These are phyloP conservation scores for Rugalucina vietnamica DNA, from an alignment of 2,888 invertebrate genomes.

Conservation along the genomic window DNA sequence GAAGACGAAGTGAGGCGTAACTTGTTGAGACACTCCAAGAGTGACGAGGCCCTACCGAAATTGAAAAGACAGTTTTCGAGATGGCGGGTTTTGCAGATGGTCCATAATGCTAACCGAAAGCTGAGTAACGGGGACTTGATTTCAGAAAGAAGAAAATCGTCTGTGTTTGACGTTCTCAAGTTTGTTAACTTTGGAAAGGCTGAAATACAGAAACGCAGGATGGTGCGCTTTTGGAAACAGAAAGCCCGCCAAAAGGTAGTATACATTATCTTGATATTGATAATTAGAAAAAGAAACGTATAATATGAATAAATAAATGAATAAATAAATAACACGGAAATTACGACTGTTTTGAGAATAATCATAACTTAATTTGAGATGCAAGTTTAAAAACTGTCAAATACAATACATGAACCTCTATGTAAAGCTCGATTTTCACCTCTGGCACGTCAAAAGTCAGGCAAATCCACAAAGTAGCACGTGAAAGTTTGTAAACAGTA, in stretches of 20 bases:
- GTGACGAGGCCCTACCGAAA: neutral
- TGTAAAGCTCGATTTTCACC: too few species aligned
- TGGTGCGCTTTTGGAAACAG: constrained; percentile 40
- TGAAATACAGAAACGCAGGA: constrained; percentile 42
- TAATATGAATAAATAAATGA: neutral
- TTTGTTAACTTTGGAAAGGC: constrained; percentile 38
- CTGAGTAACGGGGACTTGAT: constrained; percentile 1
- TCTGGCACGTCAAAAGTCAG: too few species aligned
- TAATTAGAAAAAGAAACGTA: neutral
- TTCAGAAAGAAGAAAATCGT: constrained; percentile 9
- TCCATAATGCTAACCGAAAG: constrained; percentile 39
- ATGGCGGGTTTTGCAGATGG: constrained; percentile 26
- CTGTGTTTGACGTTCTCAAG: constrained; percentile 34
- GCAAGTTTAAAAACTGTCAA: neutral
- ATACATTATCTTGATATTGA: constrained; percentile 16
- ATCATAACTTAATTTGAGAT: neutral
- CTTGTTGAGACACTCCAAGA: neutral
- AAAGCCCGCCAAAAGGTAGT: constrained; percentile 46
- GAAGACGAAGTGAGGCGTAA: neutral
- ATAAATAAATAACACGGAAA: neutral
- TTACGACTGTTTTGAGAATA: neutral
- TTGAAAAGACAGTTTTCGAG: neutral
- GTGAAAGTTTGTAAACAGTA: too few species aligned
- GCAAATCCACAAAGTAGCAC: too few species aligned
- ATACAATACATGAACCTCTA: neutral